Evolutionary conservation across 2,113 vertebrate species (phyloP), one percentile per base, ranked within the genome.

Genomic region (Oncorhynchus gorbuscha): DNA sequence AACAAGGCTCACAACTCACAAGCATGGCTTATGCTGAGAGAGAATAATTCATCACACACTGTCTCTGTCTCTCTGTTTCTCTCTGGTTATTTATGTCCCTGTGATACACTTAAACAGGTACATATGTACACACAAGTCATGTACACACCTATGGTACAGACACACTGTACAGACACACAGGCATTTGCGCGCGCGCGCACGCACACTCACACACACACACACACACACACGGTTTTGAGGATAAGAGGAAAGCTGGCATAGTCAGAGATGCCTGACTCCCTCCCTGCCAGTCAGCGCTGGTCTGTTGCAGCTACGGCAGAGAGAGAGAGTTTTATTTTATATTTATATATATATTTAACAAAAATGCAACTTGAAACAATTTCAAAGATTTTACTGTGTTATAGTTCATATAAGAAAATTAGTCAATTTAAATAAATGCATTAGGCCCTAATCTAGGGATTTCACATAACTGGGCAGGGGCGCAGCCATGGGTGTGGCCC

Each of bases 231-330:
- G 13, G 1, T 55, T 58, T 28, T 3, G 1, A 4, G 67, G 39
- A 80, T 48, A 12, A 74, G 72, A 51, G 49, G 51, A 62, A 39
- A 69, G 72, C 28, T 28, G 28, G 28, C 28, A 28, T 28, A 28
- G 3, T 3, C 28, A 28, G 28, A 28, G 28, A 28, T 28, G 28
- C 28, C 28, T 28, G 65, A 76, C 74, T 20, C 51, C 58, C 20
- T 64, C 51, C 49, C 20, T 64, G 24, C 14, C 39, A 77, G 62
- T 69, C 72, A 59, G 79, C 32, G 39, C 49, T 85, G 67, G 71
- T 22, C 62, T 35, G 62, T 30, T 64, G 16, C 71, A 73, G n/a
- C 6, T 9, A n/a, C 49, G 66, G 72, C 61, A 22, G 68, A 18
- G 35, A 1, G 30, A 30, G 58, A 61, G 20, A 8, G 6, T 28